Base-by-base conservation (phyloP, 2,113 vertebrate species). In the Beaufortia kweichowensis region DNA sequence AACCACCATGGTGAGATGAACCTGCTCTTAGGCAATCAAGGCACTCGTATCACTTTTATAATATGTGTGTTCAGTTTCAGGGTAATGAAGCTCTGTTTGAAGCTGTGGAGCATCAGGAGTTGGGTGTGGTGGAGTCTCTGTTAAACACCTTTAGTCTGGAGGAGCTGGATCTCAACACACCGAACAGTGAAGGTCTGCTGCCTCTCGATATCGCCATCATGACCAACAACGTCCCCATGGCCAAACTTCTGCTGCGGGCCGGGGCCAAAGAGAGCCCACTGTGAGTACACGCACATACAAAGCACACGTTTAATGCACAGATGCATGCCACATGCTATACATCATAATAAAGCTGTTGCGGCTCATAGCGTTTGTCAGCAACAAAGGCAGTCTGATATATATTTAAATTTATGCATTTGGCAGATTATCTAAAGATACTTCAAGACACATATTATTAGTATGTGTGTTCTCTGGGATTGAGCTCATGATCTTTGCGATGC, bases 261-360 rank as follows among this genome's bases (percentile, higher is more conserved):
- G 95, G 95, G 33, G 94, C 94, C 0, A 95, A 95, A 84, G 95
- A 97, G 86, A 97, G 95, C 74, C 95, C 94, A 96, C 88, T 97
- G 95, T 97, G 86, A 95, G 95, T 92, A 21, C 46, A 79, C 3
- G 74, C 53, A 12, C 78, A 53, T n/a, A 46, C 29, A 69, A 55
- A 69, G n/a, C 67, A 69, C 56, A 15, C 12, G 10, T 70, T 50
- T 55, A 53, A 53, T 53, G 48, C 48, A 70, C 67, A 70, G 67
- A 70, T 70, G 67, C 53, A 17, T 4, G 67, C 67, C 67, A 70
- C 67, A 70, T 70, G 67, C 48, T 55, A 17, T 56, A 55, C 67
- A 56, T 24, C 35, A 70, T 17, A 53, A 50, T 31, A 68, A 68
- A 46, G 65, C 26, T 1, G 46, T 68, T 50, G 46, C 11, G 29